These are phyloP conservation scores for Neotoxoptera formosana DNA, from an alignment of 1,140 invertebrate species.

Conservation along the genomic window DNA sequence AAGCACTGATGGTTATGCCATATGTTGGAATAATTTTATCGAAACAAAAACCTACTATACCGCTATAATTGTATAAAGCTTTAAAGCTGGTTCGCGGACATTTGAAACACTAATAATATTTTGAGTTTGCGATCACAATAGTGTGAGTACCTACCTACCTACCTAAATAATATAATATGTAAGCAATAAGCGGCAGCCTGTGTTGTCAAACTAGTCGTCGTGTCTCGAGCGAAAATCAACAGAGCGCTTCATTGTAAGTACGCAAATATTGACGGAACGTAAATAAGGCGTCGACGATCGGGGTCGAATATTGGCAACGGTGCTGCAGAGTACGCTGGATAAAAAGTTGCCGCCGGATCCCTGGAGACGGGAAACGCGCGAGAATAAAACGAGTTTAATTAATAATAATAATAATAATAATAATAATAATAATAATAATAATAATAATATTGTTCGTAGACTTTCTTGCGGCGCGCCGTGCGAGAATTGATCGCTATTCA, in stretches of 20 bases:
- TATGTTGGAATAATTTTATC: neutral
- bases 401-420: neutral
- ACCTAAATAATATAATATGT: too few species aligned
- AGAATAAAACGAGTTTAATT: neutral
- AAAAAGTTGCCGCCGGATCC: neutral
- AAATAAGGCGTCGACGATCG: neutral
- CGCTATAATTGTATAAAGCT: too few species aligned
- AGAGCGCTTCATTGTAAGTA: neutral
- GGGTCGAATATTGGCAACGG: too few species aligned
- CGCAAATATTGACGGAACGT: neutral
- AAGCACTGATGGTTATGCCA: neutral
- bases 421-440: too few species aligned
- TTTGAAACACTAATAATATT: neutral
- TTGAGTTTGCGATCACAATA: neutral
- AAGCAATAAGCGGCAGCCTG: neutral
- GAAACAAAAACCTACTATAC: neutral
- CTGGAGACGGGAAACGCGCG: neutral
- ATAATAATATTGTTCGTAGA: neutral
- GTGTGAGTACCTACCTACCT: neutral
- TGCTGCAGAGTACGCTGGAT: neutral
- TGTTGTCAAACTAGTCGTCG: neutral
- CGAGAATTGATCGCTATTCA: neutral
- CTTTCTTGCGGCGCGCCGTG: neutral
- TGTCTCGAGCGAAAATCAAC: neutral
- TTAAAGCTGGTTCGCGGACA: neutral